These are phyloP conservation scores for Atlantisia rogersi DNA, from an alignment of 2,113 vertebrate species.

Conservation along the genomic window DNA sequence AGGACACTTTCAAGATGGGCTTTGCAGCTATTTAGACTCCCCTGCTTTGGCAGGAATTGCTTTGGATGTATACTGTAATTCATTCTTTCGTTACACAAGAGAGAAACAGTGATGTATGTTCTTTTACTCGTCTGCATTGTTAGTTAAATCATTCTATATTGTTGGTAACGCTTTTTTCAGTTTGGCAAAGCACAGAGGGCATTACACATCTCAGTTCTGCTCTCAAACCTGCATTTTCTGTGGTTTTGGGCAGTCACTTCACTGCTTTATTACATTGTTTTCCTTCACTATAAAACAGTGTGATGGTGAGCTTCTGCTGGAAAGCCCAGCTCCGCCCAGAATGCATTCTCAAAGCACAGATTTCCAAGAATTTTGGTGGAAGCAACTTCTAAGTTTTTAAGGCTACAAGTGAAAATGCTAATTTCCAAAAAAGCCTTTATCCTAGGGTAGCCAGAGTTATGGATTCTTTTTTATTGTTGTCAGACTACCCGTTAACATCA, in stretches of 20 bases:
- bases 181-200: not conserved
- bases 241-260: not conserved
- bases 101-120: not conserved
- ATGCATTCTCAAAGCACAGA: not conserved
- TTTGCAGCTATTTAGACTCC: not conserved
- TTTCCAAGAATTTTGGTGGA: not conserved
- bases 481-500: not conserved
- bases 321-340: not conserved
- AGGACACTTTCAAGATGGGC: no score
- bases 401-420: not conserved
- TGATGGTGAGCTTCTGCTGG: not conserved
- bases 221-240: not conserved
- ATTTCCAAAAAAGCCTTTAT: not conserved
- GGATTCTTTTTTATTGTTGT: not conserved
- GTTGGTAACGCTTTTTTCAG: not conserved
- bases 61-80: not conserved
- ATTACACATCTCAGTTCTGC: not conserved
- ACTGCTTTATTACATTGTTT: not conserved
- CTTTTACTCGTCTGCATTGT: not conserved
- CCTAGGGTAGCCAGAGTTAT: not conserved
- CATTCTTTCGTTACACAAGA: not conserved
- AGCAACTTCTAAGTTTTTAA: not conserved
- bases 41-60: not conserved
- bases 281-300: not conserved
- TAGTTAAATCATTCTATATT: not conserved